phyloP scores from a whole-genome alignment of 2,888 invertebrate species.

The Noctua fimbriata region DNA sequence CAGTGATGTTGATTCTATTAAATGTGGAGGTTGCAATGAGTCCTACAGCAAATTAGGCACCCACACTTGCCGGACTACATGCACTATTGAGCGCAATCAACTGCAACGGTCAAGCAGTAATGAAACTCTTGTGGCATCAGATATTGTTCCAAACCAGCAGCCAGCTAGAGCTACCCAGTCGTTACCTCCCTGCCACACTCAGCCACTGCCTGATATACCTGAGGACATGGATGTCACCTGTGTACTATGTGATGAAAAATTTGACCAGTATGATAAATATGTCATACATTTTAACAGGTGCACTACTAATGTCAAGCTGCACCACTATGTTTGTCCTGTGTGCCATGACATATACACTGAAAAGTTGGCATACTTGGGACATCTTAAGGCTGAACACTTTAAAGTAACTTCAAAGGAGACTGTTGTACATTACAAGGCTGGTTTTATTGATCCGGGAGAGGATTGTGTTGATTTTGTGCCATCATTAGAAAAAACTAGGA shows the following conservation, averaged over 20 bases:
- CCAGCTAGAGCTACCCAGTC: slow-evolving; percentile 45
- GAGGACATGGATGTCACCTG: slow-evolving; percentile 80
- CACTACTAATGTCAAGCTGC: slow-evolving; percentile 86
- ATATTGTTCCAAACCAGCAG: slow-evolving; percentile 71
- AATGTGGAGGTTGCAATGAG: slow-evolving; percentile 86
- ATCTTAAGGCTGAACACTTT: slow-evolving; percentile 80
- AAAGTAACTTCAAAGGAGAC: slow-evolving; percentile 76
- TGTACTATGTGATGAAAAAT: slow-evolving; percentile 86
- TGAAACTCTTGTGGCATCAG: slow-evolving; percentile 86
- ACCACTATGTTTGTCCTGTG: slow-evolving; percentile 86
- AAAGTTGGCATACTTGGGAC: slow-evolving; percentile 82
- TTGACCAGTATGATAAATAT: slow-evolving; percentile 83
- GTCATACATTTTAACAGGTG: slow-evolving; percentile 85
- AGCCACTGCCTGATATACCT: slow-evolving; percentile 67
- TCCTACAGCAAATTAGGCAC: slow-evolving; percentile 82
- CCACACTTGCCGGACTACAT: slow-evolving; percentile 84
- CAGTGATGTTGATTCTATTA: slow-evolving; percentile 87
- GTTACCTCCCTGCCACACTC: slow-evolving; percentile 64
- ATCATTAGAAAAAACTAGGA: slow-evolving; percentile 82
- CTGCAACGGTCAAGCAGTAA: slow-evolving; percentile 84
- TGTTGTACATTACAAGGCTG: slow-evolving; percentile 76
- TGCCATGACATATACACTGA: slow-evolving; percentile 87
- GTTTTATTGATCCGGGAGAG: slow-evolving; percentile 74
- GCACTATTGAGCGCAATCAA: slow-evolving; percentile 85
- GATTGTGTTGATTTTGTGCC: slow-evolving; percentile 86